Conservation (phyloP, 2,888 invertebrate species). For the Napeogenes sylphis region DNA sequence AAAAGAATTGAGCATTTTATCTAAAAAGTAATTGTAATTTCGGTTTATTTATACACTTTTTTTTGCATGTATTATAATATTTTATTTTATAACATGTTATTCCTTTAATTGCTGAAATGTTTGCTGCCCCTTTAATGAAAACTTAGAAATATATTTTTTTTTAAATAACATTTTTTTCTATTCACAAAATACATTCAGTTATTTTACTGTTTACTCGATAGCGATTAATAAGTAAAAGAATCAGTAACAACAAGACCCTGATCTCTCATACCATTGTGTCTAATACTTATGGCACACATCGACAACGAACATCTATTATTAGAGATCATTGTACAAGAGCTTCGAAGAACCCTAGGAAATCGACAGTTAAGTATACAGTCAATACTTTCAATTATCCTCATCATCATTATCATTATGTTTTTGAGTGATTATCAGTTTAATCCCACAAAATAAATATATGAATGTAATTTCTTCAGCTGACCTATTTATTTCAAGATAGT, state of each 20-base stretch:
- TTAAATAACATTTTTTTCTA: slow-evolving; percentile 34
- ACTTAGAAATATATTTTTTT: background rate
- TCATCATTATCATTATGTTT: background rate
- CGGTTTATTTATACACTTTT: too few species aligned
- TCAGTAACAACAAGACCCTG: slow-evolving; percentile 56
- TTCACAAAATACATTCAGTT: slow-evolving; percentile 31
- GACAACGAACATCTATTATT: slow-evolving; percentile 44
- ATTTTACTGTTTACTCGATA: slow-evolving; percentile 32
- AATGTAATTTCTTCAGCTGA: slow-evolving; percentile 1
- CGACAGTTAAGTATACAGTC: background rate
- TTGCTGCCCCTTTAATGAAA: too few species aligned
- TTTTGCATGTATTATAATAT: too few species aligned
- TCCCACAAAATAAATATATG: background rate
- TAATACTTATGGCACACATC: slow-evolving; percentile 37
- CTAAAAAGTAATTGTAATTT: too few species aligned
- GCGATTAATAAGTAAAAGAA: slow-evolving; percentile 51
- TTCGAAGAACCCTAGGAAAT: slow-evolving; percentile 1
- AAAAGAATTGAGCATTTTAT: background rate
- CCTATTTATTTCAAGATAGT: background rate
- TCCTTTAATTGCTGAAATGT: too few species aligned
- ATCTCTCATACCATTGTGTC: slow-evolving; percentile 50
- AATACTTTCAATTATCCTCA: background rate
- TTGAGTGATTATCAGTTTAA: background rate
- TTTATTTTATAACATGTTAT: too few species aligned
- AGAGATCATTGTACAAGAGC: slow-evolving; percentile 20